phyloP scores from a whole-genome alignment of 2,888 invertebrate genomes.

The Atrina japonica region DNA sequence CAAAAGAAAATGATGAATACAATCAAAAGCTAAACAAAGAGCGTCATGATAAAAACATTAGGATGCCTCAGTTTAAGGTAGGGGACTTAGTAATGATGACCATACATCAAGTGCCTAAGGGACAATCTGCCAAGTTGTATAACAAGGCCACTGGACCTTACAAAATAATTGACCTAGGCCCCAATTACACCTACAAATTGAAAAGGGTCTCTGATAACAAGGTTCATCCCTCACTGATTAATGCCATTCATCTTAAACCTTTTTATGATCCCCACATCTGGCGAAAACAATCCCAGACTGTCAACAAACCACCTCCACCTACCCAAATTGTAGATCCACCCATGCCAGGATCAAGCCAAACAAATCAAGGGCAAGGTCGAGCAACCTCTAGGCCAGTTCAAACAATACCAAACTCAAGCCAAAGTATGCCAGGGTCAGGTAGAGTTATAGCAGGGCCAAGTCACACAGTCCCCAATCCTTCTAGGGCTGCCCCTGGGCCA shows the following conservation, averaged over 20 bases:
- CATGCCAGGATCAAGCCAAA: too few relatives aligned
- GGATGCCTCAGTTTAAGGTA: slow-evolving; percentile 15
- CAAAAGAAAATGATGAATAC: background rate
- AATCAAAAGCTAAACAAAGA: slow-evolving; percentile 29
- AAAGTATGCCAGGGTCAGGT: too few relatives aligned
- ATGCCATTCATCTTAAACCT: slow-evolving; percentile 19
- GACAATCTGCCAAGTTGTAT: slow-evolving; percentile 32
- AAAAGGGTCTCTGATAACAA: background rate
- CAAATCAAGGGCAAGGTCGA: too few relatives aligned
- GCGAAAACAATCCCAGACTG: too few relatives aligned
- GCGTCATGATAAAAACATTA: slow-evolving; percentile 19
- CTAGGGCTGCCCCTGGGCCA: too few relatives aligned
- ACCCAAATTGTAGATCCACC: too few relatives aligned
- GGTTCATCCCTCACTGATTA: background rate
- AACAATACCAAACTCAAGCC: too few relatives aligned
- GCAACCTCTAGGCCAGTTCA: too few relatives aligned
- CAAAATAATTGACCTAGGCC: slow-evolving; percentile 29
- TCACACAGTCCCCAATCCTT: too few relatives aligned
- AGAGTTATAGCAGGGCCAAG: too few relatives aligned
- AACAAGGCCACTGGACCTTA: slow-evolving; percentile 38
- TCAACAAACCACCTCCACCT: too few relatives aligned
- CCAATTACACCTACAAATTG: slow-evolving; percentile 37
- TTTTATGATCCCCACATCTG: slow-evolving; percentile 31
- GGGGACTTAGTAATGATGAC: slow-evolving; percentile 34
- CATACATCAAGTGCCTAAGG: slow-evolving; percentile 19